These are phyloP conservation scores for Bryconaethiops microstoma DNA, from an alignment of 2,797 vertebrate genomes.

Conservation along the genomic window DNA sequence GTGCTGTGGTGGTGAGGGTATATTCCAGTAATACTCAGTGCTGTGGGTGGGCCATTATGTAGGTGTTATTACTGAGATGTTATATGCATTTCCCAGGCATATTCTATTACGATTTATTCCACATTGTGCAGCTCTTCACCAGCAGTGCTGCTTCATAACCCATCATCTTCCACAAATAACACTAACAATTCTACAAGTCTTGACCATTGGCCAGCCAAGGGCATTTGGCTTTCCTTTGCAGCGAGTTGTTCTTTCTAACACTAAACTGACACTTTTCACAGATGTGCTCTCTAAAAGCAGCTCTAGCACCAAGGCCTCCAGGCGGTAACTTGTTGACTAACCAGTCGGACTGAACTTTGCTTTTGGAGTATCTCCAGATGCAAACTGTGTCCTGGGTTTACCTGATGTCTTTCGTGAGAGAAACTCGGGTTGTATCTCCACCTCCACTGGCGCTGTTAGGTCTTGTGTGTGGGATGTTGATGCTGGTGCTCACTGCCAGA, in stretches of 20 bases:
- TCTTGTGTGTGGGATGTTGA: neutral
- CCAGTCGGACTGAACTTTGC: neutral
- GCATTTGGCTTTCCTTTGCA: too few species aligned
- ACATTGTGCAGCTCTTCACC: neutral
- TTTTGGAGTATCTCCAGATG: neutral
- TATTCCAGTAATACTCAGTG: conserved; percentile 28
- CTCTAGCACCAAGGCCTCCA: neutral
- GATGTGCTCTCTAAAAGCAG: neutral
- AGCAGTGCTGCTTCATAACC: neutral
- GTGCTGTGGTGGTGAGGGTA: neutral
- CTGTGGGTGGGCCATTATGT: conserved; percentile 29
- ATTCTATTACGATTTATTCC: conserved; percentile 30
- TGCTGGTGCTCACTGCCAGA: too few species aligned
- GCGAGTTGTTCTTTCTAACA: too few species aligned
- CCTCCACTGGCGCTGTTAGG: neutral
- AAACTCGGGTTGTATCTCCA: too few species aligned
- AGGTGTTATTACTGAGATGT: conserved; percentile 21
- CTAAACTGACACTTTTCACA: too few species aligned
- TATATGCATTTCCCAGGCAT: conserved; percentile 36
- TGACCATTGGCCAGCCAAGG: too few species aligned
- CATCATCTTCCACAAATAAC: neutral
- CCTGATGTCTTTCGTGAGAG: neutral
- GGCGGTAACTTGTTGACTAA: neutral
- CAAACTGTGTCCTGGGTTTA: neutral
- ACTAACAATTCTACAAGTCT: too few species aligned